Conservation (phyloP, 2,888 invertebrate species). For the Papilio protenor region DNA sequence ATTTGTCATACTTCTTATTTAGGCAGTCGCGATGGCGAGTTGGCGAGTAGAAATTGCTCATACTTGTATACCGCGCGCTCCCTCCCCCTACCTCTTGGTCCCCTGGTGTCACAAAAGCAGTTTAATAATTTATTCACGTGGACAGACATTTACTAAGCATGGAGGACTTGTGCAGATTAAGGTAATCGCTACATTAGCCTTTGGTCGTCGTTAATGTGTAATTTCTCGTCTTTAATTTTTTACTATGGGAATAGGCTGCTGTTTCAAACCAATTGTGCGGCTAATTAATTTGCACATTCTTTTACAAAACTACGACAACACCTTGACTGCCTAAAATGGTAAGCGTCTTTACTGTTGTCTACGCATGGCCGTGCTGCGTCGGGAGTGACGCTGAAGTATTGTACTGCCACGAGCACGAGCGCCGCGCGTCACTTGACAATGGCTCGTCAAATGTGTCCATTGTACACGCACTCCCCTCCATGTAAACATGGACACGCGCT, state of each 20-base stretch:
- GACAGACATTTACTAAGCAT: not conserved
- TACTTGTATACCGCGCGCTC: not conserved
- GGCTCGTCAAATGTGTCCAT: not conserved
- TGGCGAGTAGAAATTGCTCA: constrained; percentile 9
- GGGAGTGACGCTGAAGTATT: not conserved
- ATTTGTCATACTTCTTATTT: constrained; percentile 25
- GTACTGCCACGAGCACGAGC: not conserved
- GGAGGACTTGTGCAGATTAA: not conserved
- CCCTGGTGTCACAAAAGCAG: not conserved
- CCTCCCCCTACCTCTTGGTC: not conserved
- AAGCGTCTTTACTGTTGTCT: not conserved
- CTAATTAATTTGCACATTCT: not conserved
- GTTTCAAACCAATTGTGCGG: too few relatives aligned
- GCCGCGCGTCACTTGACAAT: constrained; percentile 7
- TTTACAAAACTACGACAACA: constrained; percentile 1
- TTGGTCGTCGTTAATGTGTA: not conserved
- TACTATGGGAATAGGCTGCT: not conserved
- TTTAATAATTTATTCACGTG: not conserved
- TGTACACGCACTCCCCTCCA: not conserved
- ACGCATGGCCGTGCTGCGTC: not conserved
- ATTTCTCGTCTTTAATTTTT: not conserved
- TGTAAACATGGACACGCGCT: constrained; percentile 10
- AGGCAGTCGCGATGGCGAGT: constrained; percentile 6
- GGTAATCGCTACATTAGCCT: not conserved
- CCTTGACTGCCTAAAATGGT: not conserved